Base-by-base conservation (phyloP, 2,797 vertebrate genomes). In the Epinephelus malabaricus region DNA sequence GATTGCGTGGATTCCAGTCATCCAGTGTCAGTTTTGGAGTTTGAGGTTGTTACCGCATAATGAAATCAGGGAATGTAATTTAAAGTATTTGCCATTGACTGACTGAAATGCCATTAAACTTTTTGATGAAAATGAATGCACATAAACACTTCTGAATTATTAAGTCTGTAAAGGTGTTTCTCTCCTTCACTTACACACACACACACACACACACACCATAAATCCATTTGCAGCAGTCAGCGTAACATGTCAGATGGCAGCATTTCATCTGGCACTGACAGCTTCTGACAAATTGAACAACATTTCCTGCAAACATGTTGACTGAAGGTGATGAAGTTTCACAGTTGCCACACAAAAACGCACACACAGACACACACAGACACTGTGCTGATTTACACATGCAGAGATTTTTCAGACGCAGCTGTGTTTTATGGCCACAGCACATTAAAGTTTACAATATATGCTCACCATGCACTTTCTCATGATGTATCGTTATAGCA, bases 161-260 rank as follows among this genome's bases (percentile, higher is more conserved):
- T 59, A 30, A 30, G 27, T 59, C 10, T 21, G n/a, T 61, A 54
- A 72, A 54, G 56, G 40, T 30, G 38, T 50, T 14, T 54, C 25
- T 25, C 10, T 8, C 34, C 17, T 8, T 23, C 63, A 30, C 27
- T 6, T 30, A 30, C 27, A 30, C 27, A 30, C 27, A 30, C 27
- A 25, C 53, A 54, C 51, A 54, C 23, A 54, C 12, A 34, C 17
- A 45, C 11, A 25, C 56, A 40, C 38, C 17, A 25, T 23, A 0
- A 64, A 69, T 6, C 30, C 61, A 21, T 66, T 62, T 75, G 49
- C 54, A 70, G 47, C 71, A 17, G 49, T 53, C 30, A 62, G 13
- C 6, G 7, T 62, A 30, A 10, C 34, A 53, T n/a, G 49, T 54
- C 23, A 65, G 21, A 54, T 19, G 3, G 65, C 47, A 47, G 19